A percentile compares a stretch with the other conserved stretches of the same genome.
phyloP scores from a whole-genome alignment of 2,797 vertebrate species.

The Perodicticus potto region DNA sequence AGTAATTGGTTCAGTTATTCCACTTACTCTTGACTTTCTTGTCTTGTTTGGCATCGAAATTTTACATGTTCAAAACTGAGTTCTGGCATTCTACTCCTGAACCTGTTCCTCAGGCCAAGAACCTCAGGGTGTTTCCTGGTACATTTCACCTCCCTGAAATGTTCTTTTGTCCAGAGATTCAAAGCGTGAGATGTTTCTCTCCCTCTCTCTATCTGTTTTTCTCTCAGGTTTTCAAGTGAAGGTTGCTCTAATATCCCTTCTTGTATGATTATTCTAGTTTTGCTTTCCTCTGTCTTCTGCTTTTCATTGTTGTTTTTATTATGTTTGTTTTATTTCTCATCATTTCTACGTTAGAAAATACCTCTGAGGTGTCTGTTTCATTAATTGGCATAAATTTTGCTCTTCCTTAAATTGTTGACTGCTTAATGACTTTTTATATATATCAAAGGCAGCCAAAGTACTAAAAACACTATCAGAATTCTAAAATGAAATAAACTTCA shows the following conservation, averaged over 20 bases:
- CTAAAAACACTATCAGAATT: background rate
- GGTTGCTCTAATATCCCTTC: background rate
- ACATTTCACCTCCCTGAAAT: background rate
- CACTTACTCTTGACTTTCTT: background rate
- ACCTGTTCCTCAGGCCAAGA: background rate
- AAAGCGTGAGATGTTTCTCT: no score
- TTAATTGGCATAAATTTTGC: background rate
- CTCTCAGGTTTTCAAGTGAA: background rate
- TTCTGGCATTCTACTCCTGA: background rate
- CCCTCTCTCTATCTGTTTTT: background rate
- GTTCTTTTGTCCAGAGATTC: background rate
- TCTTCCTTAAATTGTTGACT: background rate
- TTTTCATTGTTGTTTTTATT: background rate
- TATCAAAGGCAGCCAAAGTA: background rate
- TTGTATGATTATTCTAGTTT: background rate
- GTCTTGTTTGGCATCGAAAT: background rate
- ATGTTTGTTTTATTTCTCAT: background rate
- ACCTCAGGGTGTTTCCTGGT: background rate
- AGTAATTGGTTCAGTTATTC: background rate
- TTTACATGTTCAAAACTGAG: background rate
- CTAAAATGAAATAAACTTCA: background rate
- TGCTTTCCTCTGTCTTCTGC: background rate
- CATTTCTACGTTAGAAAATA: background rate
- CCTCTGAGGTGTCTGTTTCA: background rate
- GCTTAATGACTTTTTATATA: background rate